Evolutionary conservation across 2,797 vertebrate genomes (phyloP).

Genomic region (Myoxocephalus aenaeus): DNA sequence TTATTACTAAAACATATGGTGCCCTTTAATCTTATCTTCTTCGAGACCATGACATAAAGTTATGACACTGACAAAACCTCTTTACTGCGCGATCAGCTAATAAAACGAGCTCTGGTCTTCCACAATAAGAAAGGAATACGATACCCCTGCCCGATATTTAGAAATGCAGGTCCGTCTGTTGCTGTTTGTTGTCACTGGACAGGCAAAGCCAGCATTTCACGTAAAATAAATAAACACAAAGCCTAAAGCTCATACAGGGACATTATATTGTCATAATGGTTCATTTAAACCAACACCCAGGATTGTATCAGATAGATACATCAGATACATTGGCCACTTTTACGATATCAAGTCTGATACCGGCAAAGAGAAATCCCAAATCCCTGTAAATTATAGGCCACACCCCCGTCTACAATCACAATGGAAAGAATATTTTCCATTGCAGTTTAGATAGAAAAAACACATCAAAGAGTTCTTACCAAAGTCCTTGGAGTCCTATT

Average conservation of each 20-base stretch:
- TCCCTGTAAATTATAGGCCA: neutral
- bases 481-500: constrained; percentile 1
- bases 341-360: neutral
- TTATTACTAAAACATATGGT: neutral
- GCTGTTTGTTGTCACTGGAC: neutral
- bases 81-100: no score
- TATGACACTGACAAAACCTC: neutral
- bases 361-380: neutral
- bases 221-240: neutral
- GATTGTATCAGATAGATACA: neutral
- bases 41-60: neutral
- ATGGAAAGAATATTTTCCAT: neutral
- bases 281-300: neutral
- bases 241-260: no score
- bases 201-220: no score
- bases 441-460: neutral
- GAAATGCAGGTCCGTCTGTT: neutral
- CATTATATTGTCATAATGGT: neutral
- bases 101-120: no score
- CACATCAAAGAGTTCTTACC: constrained; percentile 28
- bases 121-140: neutral
- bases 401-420: neutral
- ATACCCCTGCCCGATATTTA: neutral
- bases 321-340: neutral
- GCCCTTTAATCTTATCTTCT: neutral